Evolutionary conservation across 2,113 vertebrate genomes (phyloP).

Genomic region (Antennarius striatus): DNA sequence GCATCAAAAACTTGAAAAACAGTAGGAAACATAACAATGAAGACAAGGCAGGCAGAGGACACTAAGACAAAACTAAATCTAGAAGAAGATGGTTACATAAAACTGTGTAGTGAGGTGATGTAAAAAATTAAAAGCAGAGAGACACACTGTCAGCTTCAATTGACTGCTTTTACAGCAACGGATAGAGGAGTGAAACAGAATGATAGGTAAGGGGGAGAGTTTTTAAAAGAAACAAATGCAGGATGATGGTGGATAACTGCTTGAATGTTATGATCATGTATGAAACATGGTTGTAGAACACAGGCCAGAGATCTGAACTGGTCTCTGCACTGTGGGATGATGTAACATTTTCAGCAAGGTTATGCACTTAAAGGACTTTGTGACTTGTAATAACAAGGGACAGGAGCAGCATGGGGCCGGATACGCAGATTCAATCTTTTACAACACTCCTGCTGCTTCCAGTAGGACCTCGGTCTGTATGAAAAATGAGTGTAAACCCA

Average conservation of each 20-base stretch:
- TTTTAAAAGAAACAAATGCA: neutral
- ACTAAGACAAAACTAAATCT: constrained; percentile 73
- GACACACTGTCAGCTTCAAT: constrained; percentile 62
- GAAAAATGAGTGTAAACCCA: neutral
- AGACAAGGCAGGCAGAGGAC: constrained; percentile 14
- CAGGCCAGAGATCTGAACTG: constrained; percentile 14
- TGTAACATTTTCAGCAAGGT: constrained; percentile 49
- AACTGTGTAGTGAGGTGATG: constrained; percentile 65
- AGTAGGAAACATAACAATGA: constrained; percentile 7
- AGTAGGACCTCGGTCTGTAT: neutral
- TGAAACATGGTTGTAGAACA: neutral
- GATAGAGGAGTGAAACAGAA: constrained; percentile 5
- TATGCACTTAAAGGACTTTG: constrained; percentile 53
- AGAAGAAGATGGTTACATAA: constrained; percentile 72
- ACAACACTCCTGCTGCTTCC: neutral
- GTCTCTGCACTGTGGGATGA: constrained; percentile 26
- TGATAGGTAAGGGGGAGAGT: neutral
- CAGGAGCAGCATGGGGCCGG: constrained; percentile 20
- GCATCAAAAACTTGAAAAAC: no score
- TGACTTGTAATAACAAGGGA: constrained; percentile 47
- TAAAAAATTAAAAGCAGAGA: constrained; percentile 78
- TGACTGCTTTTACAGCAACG: constrained; percentile 34
- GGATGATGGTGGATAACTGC: neutral
- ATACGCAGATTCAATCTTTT: constrained; percentile 2
- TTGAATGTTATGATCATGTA: neutral